phyloP scores from a whole-genome alignment of 2,113 vertebrate species.

The Pardalotus punctatus region DNA sequence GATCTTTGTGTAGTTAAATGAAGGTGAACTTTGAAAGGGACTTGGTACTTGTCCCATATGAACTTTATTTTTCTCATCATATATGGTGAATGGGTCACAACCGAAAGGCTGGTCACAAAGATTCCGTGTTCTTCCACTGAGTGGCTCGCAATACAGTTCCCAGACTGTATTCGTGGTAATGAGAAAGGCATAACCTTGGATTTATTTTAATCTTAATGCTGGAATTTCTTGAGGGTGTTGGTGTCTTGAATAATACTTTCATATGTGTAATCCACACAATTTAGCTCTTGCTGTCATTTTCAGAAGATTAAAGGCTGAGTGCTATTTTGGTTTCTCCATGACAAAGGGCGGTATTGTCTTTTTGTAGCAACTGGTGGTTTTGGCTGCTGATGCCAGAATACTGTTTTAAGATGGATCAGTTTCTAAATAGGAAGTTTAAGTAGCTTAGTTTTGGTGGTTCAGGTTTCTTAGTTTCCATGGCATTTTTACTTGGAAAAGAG shows the following conservation, averaged over 20 bases:
- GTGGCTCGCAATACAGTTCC: not conserved
- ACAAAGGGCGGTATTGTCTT: not conserved
- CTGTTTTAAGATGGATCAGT: slow-evolving; percentile 30
- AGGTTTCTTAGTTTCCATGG: slow-evolving; percentile 32
- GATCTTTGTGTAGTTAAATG: not conserved
- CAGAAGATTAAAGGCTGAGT: slow-evolving; percentile 31
- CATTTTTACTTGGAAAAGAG: slow-evolving; percentile 3
- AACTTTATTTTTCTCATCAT: not conserved
- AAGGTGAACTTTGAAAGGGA: not conserved
- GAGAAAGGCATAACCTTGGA: not conserved
- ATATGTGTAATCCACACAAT: not conserved
- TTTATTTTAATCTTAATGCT: slow-evolving; percentile 12
- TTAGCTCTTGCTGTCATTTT: slow-evolving; percentile 40
- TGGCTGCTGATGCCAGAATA: not conserved
- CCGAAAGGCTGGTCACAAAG: not conserved
- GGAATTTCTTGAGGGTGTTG: not conserved
- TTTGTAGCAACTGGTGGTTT: slow-evolving; percentile 36
- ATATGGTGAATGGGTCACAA: not conserved
- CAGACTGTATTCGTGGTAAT: not conserved
- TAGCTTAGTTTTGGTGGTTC: slow-evolving; percentile 41
- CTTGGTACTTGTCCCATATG: not conserved
- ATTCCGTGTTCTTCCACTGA: not conserved
- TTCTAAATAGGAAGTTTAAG: slow-evolving; percentile 51
- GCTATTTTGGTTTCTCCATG: not conserved
- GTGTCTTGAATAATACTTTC: slow-evolving; percentile 4